Percentiles rank a stretch among this genome's conserved stretches.
These are phyloP conservation scores for Nixonia krombeini DNA, from an alignment of 1,140 invertebrate species.

Conservation along the genomic window DNA sequence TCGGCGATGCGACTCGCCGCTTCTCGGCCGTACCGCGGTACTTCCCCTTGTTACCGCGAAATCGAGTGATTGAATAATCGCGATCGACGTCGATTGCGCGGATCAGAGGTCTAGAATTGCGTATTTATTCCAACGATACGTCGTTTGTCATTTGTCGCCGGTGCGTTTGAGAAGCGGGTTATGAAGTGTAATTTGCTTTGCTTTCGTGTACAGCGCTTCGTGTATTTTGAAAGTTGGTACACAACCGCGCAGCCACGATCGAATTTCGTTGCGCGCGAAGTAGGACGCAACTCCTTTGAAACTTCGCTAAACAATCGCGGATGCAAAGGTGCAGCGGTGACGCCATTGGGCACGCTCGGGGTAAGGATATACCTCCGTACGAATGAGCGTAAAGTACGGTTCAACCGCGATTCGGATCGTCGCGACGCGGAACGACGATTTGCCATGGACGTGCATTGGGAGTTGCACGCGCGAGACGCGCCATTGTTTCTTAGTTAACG, in stretches of 20 bases:
- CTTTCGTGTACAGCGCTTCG: too few relatives aligned
- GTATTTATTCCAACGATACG: too few relatives aligned
- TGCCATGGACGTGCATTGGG: conserved; percentile 1
- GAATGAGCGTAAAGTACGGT: conserved; percentile 18
- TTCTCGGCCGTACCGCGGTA: not conserved
- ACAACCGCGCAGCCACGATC: not conserved
- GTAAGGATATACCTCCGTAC: not conserved
- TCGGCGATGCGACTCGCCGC: too few relatives aligned
- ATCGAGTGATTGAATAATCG: not conserved
- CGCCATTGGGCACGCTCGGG: not conserved
- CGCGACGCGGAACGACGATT: conserved; percentile 10
- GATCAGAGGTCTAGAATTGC: too few relatives aligned
- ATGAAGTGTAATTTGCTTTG: too few relatives aligned
- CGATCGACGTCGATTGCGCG: too few relatives aligned
- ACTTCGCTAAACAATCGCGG: not conserved
- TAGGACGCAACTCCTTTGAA: not conserved
- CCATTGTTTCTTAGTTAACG: conserved; percentile 15
- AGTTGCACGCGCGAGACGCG: conserved; percentile 9
- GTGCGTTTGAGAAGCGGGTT: too few relatives aligned
- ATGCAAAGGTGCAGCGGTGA: too few relatives aligned
- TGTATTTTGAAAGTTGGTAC: conserved; percentile 1
- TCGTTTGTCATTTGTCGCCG: too few relatives aligned
- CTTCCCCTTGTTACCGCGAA: not conserved
- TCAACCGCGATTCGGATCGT: conserved; percentile 30
- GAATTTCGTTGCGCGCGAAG: too few relatives aligned